Base-by-base conservation (phyloP, 1,140 invertebrate species). In the Apis dorsata region DNA sequence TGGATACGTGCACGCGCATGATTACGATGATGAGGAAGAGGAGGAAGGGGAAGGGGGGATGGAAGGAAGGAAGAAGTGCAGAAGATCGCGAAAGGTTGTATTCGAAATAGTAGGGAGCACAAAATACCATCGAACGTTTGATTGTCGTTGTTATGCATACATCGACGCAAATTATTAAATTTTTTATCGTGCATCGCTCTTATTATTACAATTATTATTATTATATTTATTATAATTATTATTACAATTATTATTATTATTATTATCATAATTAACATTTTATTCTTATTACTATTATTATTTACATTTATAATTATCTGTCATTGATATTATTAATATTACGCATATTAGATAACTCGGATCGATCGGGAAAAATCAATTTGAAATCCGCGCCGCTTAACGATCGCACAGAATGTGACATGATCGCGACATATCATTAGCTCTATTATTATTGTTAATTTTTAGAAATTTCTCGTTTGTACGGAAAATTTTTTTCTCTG, bases 31-130 rank as follows among this genome's bases (percentile, higher is more conserved):
- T 19, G 34, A 59, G 62, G 28, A 17, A 59, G 19, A 53, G 19
- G n/a, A 12, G 62, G 34, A 7, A 68, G 53, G n/a, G 10, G 57
- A 13, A 55, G 71, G 51, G 65, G 24, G 0, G 24, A 63, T 74
- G 69, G 62, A 44, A 72, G 28, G 63, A 63, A 69, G 59, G n/a
- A 13, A 69, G 60, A 69, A 53, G 63, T 59, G 55, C 28, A 68
- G 49, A 19, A 83, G 15, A 60, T 71, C n/a, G 59, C 53, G 78
- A 85, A 91, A 89, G 85, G 85, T 91, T 90, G 88, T 91, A 92
- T 92, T 86, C 86, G 87, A 92, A 44, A 77, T 15, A 24, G 68
- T 74, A 53, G 21, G 15, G 15, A 60, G 24, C 62, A 79, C 15
- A 44, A 15, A 63, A 71, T 70, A 65, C 28, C 24, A 81, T 84